Conservation (phyloP, 2,113 vertebrate species). For the Aegotheles bennettii region DNA sequence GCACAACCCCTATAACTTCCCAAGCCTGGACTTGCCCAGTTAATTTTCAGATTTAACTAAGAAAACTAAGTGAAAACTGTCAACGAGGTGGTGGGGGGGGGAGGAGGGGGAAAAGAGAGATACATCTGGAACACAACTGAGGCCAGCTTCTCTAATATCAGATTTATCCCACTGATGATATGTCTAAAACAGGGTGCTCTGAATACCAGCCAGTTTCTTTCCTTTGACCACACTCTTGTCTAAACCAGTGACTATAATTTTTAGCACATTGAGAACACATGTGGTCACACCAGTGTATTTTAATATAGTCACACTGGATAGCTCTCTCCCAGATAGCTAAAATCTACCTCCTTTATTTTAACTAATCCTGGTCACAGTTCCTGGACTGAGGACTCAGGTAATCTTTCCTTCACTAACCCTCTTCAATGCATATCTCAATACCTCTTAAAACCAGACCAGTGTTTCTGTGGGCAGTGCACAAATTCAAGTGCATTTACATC, state of each 20-base stretch:
- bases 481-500: background rate
- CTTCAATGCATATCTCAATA: background rate
- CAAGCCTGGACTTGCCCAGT: background rate
- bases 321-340: background rate
- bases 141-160: background rate
- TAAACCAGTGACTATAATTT: background rate
- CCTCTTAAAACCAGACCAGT: background rate
- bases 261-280: background rate
- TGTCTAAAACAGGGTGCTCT: background rate
- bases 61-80: background rate
- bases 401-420: background rate
- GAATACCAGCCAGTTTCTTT: background rate
- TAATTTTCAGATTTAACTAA: background rate
- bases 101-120: background rate
- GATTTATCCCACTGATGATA: background rate
- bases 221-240: background rate
- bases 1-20: background rate
- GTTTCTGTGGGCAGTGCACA: background rate
- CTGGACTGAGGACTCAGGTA: background rate
- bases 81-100: accelerated
- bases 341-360: background rate
- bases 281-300: background rate
- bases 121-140: background rate
- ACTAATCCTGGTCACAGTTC: background rate
- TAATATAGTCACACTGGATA: background rate